Evolutionary conservation across 2,797 vertebrate genomes (phyloP).

Genomic region (Artibeus lituratus): DNA sequence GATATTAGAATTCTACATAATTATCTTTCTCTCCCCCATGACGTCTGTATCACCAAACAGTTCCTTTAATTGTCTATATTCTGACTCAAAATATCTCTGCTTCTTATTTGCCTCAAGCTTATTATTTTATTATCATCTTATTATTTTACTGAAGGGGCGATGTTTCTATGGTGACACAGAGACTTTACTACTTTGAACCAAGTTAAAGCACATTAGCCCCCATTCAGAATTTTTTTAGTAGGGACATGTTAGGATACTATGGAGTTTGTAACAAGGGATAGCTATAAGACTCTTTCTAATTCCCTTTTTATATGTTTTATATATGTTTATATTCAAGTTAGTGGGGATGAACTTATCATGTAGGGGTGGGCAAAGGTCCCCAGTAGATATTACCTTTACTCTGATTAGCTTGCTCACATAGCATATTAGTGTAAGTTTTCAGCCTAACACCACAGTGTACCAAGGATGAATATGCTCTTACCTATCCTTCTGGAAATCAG

Average conservation of each 20-base stretch:
- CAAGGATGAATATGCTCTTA: background rate
- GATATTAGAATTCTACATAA: rapidly evolving
- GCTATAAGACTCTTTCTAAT: background rate
- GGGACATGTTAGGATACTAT: background rate
- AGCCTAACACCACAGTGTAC: background rate
- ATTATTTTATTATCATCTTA: slow-evolving; percentile 37
- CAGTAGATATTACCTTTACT: background rate
- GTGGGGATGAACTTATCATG: background rate
- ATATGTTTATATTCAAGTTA: background rate
- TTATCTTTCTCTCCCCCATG: background rate
- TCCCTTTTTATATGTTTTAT: background rate
- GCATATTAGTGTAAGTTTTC: background rate
- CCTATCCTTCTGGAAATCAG: background rate
- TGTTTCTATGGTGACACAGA: slow-evolving; percentile 37
- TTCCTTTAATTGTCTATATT: background rate
- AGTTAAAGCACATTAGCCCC: background rate
- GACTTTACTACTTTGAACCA: background rate
- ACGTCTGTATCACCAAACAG: background rate
- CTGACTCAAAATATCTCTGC: background rate
- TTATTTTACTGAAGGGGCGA: background rate
- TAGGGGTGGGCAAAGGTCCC: background rate
- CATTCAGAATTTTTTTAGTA: background rate
- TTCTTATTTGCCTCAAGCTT: slow-evolving; percentile 40
- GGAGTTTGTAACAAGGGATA: background rate
- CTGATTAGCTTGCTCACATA: background rate